Percentiles rank a stretch among this genome's conserved stretches.
These are phyloP conservation scores for Pseudobourletiella spinata DNA, from an alignment of 1,140 invertebrate genomes.

Conservation along the genomic window DNA sequence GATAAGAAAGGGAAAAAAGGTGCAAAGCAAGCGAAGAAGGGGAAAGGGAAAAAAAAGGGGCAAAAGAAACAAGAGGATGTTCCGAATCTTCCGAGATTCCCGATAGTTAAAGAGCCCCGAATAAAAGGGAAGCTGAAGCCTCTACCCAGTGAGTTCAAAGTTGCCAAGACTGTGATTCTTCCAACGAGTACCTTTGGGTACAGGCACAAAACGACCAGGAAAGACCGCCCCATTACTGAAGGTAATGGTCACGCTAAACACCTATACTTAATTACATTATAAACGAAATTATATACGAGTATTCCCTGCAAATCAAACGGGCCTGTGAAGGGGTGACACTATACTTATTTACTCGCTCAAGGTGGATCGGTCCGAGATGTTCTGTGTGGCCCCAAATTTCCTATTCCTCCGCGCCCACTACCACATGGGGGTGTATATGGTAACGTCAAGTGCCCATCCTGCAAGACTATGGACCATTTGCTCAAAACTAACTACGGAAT, in stretches of 20 bases:
- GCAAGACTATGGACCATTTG: constrained; percentile 14
- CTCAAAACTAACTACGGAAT: constrained; percentile 15
- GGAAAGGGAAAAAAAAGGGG: constrained; percentile 7
- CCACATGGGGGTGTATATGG: constrained; percentile 34
- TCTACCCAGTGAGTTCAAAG: background rate
- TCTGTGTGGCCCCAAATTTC: constrained; percentile 24
- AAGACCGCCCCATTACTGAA: background rate
- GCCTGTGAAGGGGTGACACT: no score
- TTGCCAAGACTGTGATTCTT: background rate
- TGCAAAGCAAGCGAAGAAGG: constrained; percentile 10
- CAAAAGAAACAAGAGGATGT: constrained; percentile 16
- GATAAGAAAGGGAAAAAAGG: constrained; percentile 7
- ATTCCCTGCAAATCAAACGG: no score
- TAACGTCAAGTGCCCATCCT: constrained; percentile 19
- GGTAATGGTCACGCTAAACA: constrained; percentile 7
- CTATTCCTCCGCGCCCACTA: constrained; percentile 28
- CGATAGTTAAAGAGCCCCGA: constrained; percentile 4
- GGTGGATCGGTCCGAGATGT: constrained; percentile 29
- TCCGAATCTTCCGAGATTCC: constrained; percentile 20
- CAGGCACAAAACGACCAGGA: constrained; percentile 6
- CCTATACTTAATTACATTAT: background rate
- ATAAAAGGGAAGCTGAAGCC: background rate
- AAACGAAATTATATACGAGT: no score
- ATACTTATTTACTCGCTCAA: background rate
- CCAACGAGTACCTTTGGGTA: background rate